Percentiles rank a stretch among this genome's conserved stretches.
phyloP scores from a whole-genome alignment of 2,888 invertebrate species.

The Cabera pusaria region DNA sequence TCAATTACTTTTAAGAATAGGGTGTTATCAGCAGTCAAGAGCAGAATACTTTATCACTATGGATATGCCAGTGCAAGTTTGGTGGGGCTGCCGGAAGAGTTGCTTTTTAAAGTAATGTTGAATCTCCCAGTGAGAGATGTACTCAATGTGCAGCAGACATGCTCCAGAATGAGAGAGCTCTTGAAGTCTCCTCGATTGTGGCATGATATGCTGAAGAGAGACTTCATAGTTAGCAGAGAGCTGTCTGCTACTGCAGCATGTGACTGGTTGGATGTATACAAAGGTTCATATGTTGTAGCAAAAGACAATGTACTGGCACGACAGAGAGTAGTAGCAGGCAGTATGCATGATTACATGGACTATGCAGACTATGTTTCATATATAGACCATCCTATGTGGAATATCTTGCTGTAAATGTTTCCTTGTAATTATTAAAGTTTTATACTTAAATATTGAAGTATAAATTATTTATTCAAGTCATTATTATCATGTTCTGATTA shows the following conservation, averaged over 20 bases:
- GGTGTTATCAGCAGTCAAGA: constrained; percentile 79
- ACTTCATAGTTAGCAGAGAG: constrained; percentile 40
- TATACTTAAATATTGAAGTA: too few relatives aligned
- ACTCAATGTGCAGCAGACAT: constrained; percentile 56
- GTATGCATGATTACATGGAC: constrained; percentile 63
- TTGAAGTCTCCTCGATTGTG: constrained; percentile 58
- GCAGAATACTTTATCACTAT: constrained; percentile 72
- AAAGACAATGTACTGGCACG: constrained; percentile 34
- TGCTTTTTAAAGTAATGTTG: constrained; percentile 57
- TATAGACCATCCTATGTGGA: constrained; percentile 69
- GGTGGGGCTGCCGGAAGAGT: constrained; percentile 69
- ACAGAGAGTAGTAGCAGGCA: constrained; percentile 38
- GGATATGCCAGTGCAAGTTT: constrained; percentile 76
- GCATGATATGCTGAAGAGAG: constrained; percentile 62
- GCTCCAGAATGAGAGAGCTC: constrained; percentile 51
- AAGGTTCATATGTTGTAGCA: constrained; percentile 41
- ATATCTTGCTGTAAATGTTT: constrained; percentile 40
- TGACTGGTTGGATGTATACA: constrained; percentile 60
- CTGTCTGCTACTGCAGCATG: constrained; percentile 29
- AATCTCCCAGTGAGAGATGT: constrained; percentile 52
- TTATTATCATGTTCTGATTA: too few relatives aligned
- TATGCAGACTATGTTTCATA: constrained; percentile 62
- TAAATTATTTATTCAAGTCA: too few relatives aligned
- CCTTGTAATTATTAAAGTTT: too few relatives aligned
- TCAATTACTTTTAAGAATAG: constrained; percentile 79